Base-by-base conservation (phyloP, 2,888 invertebrate species). In the Esperia sulphurella region DNA sequence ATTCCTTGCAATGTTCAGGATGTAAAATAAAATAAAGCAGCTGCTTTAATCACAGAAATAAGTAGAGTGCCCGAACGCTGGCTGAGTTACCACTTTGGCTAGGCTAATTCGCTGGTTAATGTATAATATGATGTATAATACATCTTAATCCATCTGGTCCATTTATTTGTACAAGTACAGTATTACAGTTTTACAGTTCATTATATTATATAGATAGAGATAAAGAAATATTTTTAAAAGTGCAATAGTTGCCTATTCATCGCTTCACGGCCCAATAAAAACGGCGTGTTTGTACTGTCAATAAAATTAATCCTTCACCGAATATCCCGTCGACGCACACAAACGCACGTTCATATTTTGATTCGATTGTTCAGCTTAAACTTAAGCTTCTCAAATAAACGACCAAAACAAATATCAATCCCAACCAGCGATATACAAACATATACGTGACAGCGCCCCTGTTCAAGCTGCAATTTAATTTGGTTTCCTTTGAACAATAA, bases 341-440 rank as follows among this genome's bases (percentile, higher is more conserved):
- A 61, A 61, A 54, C 66, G 67, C 68, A 71, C 68, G 63, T 61
- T 66, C 71, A 75, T 78, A 79, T 80, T 83, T 74, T 80, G 81
- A 84, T 83, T 81, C 79, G 79, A 86, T 84, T 80, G 79, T 80
- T 79, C 61, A 72, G 69, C n/a, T n/a, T n/a, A n/a, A 79, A 79
- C 76, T 79, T 80, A 76, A 82, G 79, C 82, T 80, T 74, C 64
- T 71, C 77, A 77, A 76, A 80, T 78, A 78, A 77, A 73, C 65
- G 68, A 63, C 70, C 74, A 69, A 68, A 69, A 73, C 75, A 77
- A 80, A 83, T 78, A 84, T 71, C 71, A 75, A 77, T 76, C 72
- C 74, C 75, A 78, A 75, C 63, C 64, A 68, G 58, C 59, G 54
- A 61, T 54, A 61, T 51, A 54, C 50, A 54, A 50, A 45, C 39